Base-by-base conservation (phyloP, 2,888 invertebrate species). In the Mimumesa dahlbomi region DNA sequence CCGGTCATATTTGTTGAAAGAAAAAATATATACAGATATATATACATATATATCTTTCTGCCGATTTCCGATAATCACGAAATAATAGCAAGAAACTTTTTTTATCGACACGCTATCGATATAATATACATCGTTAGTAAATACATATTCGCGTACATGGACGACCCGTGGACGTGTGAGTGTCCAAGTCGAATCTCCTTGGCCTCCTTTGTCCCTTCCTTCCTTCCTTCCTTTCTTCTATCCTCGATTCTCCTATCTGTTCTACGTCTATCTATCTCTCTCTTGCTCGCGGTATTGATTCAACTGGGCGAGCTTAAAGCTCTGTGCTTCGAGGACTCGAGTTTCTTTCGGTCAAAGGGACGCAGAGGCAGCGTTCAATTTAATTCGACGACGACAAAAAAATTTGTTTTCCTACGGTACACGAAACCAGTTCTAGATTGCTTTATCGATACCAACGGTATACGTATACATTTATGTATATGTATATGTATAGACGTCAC, bases 141-240 rank as follows among this genome's bases (percentile, higher is more conserved):
- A 53, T 40, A 42, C 34, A 34, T 31, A 19, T 2, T n/a, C n/a
- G 46, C 40, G 21, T 40, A 57, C 45, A 42, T 6, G 13, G 11
- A 36, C 31, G 40, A 21, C 7, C 22, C 13, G 16, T 5, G 16
- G 9, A 40, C 18, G 40, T 31, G 22, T 11, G 54, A 42, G 58
- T 64, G 58, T 77, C 76, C 76, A 75, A 82, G 79, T 77, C 71
- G 78, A 83, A 82, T 84, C 81, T 82, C 81, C 84, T 83, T 83
- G 81, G 84, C 83, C 84, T 83, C 82, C 73, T 85, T 77, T 73
- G 75, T 76, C 68, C 66, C 75, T 65, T 73, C 70, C 71, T 65
- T 72, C 54, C 59, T 57, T 56, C 58, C 75, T 64, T 59, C 59
- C 21, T 57, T 75, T 75, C 75, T 73, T 77, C 63, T 56, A 68